A percentile compares a stretch with the other conserved stretches of the same genome.
phyloP scores from a whole-genome alignment of 2,888 invertebrate genomes.

The Aphelenchoides bicaudatus region DNA sequence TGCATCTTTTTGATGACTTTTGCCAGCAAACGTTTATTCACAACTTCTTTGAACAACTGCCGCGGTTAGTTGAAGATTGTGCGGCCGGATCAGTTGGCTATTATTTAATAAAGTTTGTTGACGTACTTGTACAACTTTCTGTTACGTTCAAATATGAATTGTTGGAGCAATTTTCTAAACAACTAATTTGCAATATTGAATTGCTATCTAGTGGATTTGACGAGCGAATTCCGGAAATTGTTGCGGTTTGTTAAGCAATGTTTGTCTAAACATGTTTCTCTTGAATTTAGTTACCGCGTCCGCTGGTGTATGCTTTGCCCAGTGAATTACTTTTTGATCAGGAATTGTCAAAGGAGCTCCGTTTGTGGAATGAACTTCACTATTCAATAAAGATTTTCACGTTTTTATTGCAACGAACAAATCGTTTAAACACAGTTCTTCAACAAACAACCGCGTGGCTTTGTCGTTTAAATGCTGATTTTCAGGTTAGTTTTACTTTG shows the following conservation, averaged over 20 bases:
- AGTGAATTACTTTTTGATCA: not conserved
- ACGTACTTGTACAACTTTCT: conserved; percentile 6
- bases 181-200: not conserved
- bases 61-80: not conserved
- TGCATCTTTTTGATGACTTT: conserved; percentile 7
- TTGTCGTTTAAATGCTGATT: not conserved
- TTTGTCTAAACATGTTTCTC: not conserved
- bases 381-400: not conserved
- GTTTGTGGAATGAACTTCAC: not conserved
- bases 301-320: conserved; percentile 7
- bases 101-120: not conserved
- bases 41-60: conserved; percentile 11
- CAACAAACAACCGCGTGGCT: not conserved
- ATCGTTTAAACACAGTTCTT: conserved; percentile 8
- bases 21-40: conserved; percentile 17
- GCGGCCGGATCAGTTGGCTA: not conserved
- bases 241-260: conserved; percentile 3
- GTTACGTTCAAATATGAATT: conserved; percentile 11
- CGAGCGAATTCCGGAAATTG: not conserved
- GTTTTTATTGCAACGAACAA: not conserved
- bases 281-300: conserved; percentile 7
- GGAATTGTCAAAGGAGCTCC: not conserved
- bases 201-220: conserved; percentile 1
- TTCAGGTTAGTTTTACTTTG: not conserved
- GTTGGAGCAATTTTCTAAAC: not conserved